Conservation (phyloP, 2,113 vertebrate genomes). For the Bubo scandiacus region DNA sequence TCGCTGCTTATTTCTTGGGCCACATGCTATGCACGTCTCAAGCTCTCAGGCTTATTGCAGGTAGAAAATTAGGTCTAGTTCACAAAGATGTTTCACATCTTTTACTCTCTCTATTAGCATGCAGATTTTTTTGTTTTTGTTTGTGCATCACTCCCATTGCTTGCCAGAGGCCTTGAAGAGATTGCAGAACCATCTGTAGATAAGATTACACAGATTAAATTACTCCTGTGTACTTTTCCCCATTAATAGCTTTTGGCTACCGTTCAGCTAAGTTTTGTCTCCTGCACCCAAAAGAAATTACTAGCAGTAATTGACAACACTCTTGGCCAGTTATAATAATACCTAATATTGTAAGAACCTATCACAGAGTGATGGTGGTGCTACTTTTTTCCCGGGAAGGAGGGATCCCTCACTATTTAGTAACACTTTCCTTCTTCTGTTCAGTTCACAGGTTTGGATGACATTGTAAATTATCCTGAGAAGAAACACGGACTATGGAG, state of each 20-base stretch:
- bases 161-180: not conserved
- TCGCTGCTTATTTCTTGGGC: not conserved
- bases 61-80: not conserved
- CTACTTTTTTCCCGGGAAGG: not conserved
- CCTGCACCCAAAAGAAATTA: not conserved
- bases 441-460: not conserved
- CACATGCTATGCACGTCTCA: not conserved
- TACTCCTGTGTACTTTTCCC: not conserved
- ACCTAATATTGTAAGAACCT: not conserved
- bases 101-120: not conserved
- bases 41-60: not conserved
- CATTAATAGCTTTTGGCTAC: slow-evolving; percentile 32
- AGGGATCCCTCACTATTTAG: not conserved
- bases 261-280: not conserved
- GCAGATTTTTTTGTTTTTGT: not conserved
- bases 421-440: not conserved
- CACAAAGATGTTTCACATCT: not conserved
- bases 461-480: not conserved
- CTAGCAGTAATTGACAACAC: not conserved
- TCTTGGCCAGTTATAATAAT: not conserved
- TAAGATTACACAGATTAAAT: slow-evolving; percentile 18
- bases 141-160: not conserved
- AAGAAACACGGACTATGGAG: not conserved
- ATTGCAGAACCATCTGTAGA: not conserved
- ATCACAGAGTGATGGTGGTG: not conserved